Base-by-base conservation (phyloP, 2,113 vertebrate species). In the Lampris incognitus region DNA sequence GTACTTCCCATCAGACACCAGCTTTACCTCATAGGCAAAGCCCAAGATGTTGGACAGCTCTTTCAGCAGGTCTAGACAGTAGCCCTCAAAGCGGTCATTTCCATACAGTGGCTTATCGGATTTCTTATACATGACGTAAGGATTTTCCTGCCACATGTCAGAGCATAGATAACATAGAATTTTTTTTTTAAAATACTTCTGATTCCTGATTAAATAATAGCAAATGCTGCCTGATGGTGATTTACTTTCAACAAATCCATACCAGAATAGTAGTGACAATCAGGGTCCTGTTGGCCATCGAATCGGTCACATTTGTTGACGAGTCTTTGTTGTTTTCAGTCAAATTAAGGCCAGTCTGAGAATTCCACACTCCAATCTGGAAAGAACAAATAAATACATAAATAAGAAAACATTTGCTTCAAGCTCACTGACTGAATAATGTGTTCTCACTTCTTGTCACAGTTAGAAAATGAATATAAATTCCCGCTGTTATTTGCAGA, bases 51-150 rank as follows among this genome's bases (percentile, higher is more conserved):
- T 97, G 79, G 98, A 98, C 71, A 99, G 93, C 88, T 99, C 98
- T 87, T 98, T 98, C 58, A 99, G 92, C 64, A 99, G 92, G 91
- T 99, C 98, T 78, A 99, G 91, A 86, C 98, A 99, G 92, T 99
- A 99, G 6, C 98, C 98, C 84, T 99, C 98, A 1, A 99, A 99
- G 79, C 98, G 95, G 88, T 99, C 98, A 64, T 99, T 99, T 59
- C 98, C 98, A 6, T 98, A 97, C 38, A 99, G 88, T 0, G 98
- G 97, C 87, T 98, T 98, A 81, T 99, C 98, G 2, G 98, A 99
- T 84, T 99, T 99, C 94, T 97, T 97, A 79, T 98, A 95, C 98
- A 98, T 99, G 73, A 99, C 97, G 1, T 99, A 99, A 6, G 98
- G 98, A 81, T 99, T 98, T 89, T 99, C 98, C 98, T 99, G 79